phyloP scores from a whole-genome alignment of 2,797 vertebrate genomes.

The Morelia viridis region DNA sequence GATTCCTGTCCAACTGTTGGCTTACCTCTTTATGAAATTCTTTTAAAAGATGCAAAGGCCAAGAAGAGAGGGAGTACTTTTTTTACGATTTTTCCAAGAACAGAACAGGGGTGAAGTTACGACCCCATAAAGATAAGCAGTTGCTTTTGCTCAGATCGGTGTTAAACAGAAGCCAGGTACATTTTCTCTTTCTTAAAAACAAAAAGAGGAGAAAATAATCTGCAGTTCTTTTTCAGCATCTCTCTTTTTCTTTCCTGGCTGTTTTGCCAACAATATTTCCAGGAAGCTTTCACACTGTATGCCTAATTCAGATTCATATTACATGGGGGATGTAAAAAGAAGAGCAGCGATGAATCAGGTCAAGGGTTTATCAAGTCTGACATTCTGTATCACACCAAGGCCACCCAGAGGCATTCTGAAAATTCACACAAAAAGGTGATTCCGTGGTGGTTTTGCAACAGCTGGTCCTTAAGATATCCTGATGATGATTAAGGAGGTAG shows the following conservation, averaged over 20 bases:
- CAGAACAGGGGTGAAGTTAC: neutral
- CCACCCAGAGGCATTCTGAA: no score
- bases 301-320: no score
- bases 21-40: neutral
- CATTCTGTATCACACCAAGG: no score
- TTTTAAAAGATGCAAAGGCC: neutral
- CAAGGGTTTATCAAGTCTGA: no score
- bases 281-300: no score
- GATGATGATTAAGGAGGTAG: no score
- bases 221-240: neutral
- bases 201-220: neutral
- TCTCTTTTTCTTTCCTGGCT: neutral
- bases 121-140: neutral
- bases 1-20: neutral
- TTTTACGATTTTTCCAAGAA: neutral
- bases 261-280: no score
- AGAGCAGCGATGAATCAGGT: no score
- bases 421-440: no score
- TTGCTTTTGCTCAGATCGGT: neutral
- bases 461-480: no score
- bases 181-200: neutral
- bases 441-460: no score
- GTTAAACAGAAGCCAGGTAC: neutral
- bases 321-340: no score
- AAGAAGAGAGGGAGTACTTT: neutral